Evolutionary conservation across 92 coral and sea anemone species (phyloP), one percentile per base, ranked within the genome.

Genomic region (Phymanthus crucifer): DNA sequence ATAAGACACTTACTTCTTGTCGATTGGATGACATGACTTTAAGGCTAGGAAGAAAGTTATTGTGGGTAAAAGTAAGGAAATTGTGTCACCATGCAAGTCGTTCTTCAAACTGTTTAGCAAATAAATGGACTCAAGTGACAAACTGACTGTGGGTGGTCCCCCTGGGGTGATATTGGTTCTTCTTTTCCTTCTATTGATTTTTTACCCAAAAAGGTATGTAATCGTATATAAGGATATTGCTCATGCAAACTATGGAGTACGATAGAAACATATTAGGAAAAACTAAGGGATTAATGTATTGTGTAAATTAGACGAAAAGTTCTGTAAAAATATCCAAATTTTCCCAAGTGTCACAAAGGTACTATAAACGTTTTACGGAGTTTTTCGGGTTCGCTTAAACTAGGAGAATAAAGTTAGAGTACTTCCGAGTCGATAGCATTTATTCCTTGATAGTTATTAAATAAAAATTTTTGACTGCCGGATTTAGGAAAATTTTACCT

Each of bases 121-220:
- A 77, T 29, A 61, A 61, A 70, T 70, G 81, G 26, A 64, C n/a
- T 33, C 38, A 32, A 40, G 23, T 33, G 46, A 65, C 61, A 76
- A 61, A 77, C 26, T 8, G 68, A 75, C 81, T 36, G 40, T 61
- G 81, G 81, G 81, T 34, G 80, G 81, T 45, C 34, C 72, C 81
- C 54, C n/a, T 31, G 72, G 80, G 72, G 58, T 37, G 58, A 38
- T 77, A 77, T 77, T 77, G 57, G 72, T 32, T 10, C 57, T 21
- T 31, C 48, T 43, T 43, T 13, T n/a, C 6, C 2, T 33, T 6
- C 7, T 23, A 38, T 36, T 23, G 1, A 27, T 29, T 35, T 32
- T 46, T 26, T 46, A 50, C 67, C 78, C 40, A 27, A 54, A 54
- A 54, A 54, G 23, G 40, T 74, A 61, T 40, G 43, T 72, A 32